phyloP scores from a whole-genome alignment of 2,113 vertebrate genomes.

The Cyanoderma ruficeps region DNA sequence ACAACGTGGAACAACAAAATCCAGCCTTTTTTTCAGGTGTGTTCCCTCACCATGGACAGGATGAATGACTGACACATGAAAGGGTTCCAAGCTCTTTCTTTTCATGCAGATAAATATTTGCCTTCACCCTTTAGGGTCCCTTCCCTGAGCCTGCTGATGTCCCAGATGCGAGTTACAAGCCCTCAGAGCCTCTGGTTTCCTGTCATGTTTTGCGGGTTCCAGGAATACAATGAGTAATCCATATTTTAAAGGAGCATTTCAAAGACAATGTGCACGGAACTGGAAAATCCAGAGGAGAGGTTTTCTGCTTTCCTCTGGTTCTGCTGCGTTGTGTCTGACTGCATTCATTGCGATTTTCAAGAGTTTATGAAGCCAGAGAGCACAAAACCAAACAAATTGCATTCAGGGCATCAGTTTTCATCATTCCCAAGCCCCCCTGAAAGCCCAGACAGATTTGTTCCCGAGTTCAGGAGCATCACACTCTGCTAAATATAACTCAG shows the following conservation, averaged over 20 bases:
- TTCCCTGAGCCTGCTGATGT: not conserved
- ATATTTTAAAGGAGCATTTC: not conserved
- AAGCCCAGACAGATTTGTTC: not conserved
- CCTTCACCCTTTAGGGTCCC: not conserved
- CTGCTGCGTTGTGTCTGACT: not conserved
- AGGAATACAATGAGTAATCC: not conserved
- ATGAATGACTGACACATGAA: not conserved
- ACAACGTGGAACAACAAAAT: not conserved
- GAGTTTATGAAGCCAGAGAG: not conserved
- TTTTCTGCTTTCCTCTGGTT: not conserved
- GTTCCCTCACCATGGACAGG: not conserved
- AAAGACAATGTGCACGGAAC: fast-evolving
- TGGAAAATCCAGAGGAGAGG: not conserved
- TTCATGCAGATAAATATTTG: not conserved
- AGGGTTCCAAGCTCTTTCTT: not conserved
- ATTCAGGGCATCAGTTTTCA: not conserved
- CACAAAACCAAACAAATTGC: not conserved
- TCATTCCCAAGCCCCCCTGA: not conserved
- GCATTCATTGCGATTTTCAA: not conserved
- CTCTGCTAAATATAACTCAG: not conserved
- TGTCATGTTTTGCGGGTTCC: not conserved
- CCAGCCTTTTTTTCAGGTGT: not conserved
- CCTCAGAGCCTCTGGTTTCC: not conserved
- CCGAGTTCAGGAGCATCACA: not conserved
- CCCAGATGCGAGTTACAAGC: not conserved